Evolutionary conservation across 2,797 vertebrate genomes (phyloP).

Genomic region (Megalops cyprinoides): DNA sequence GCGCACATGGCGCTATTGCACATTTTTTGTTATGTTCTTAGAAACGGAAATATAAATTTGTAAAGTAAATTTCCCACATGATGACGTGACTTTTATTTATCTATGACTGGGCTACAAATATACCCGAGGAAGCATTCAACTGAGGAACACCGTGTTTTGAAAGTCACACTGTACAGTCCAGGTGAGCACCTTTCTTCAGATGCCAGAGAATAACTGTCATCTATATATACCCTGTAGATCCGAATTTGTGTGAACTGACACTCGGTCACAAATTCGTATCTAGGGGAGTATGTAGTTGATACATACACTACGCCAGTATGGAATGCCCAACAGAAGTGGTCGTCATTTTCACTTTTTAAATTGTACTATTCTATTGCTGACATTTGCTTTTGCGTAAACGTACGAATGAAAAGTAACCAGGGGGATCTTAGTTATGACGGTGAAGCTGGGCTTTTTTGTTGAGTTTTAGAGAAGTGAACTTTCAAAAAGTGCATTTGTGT

Average conservation of each 20-base stretch:
- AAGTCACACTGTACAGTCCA: neutral
- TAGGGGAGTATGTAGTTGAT: conserved; percentile 99
- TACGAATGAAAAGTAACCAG: too few species aligned
- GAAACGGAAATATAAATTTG: too few species aligned
- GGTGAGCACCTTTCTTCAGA: neutral
- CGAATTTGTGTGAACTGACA: conserved; percentile 98
- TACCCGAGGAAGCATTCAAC: too few species aligned
- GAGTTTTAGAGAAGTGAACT: too few species aligned
- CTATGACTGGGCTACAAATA: too few species aligned
- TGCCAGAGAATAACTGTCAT: conserved; percentile 82
- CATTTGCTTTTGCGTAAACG: neutral
- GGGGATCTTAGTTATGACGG: neutral
- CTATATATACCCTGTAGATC: conserved; percentile 99
- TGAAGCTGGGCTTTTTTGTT: neutral
- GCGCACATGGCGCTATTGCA: too few species aligned
- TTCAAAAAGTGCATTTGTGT: too few species aligned
- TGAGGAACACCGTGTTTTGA: too few species aligned
- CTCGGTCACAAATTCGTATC: conserved; percentile 99
- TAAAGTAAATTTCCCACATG: too few species aligned
- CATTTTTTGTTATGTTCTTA: too few species aligned
- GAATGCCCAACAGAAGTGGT: conserved; percentile 48
- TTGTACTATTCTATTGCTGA: neutral
- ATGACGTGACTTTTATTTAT: too few species aligned
- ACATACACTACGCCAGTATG: conserved; percentile 84
- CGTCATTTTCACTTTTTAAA: neutral